phyloP scores from a whole-genome alignment of 2,797 vertebrate species.

The Decapterus maruadsi region DNA sequence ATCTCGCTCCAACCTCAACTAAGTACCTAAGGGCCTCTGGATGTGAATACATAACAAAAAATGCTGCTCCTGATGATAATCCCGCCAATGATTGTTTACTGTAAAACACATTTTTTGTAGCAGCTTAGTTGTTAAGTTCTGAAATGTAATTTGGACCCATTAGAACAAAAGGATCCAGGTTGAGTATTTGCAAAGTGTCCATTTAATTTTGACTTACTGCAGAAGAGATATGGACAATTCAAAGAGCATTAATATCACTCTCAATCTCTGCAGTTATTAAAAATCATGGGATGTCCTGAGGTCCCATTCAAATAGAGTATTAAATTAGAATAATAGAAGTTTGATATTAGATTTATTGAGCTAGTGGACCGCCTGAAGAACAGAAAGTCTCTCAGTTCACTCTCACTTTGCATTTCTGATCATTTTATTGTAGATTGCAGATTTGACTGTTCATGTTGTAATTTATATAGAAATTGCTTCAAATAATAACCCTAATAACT shows the following conservation, averaged over 20 bases:
- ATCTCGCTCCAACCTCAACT: no score
- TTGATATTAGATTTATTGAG: constrained; percentile 75
- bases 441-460: constrained; percentile 46
- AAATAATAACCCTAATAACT: constrained; percentile 51
- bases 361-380: constrained; percentile 60
- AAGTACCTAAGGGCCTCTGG: no score
- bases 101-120: background rate
- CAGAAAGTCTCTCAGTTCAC: constrained; percentile 68
- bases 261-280: constrained; percentile 72
- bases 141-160: background rate
- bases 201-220: constrained; percentile 55
- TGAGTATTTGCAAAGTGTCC: constrained; percentile 46
- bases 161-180: constrained; percentile 38
- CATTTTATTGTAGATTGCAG: constrained; percentile 42
- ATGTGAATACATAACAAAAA: background rate
- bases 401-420: constrained; percentile 58
- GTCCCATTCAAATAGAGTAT: constrained; percentile 74
- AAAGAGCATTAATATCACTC: constrained; percentile 56
- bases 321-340: constrained; percentile 79
- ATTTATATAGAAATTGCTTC: constrained; percentile 56
- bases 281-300: constrained; percentile 70
- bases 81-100: background rate
- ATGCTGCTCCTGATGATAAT: background rate
- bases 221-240: constrained; percentile 56
- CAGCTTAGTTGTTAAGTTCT: background rate